Base-by-base conservation (phyloP, 2,888 invertebrate species). In the Thera obeliscata region DNA sequence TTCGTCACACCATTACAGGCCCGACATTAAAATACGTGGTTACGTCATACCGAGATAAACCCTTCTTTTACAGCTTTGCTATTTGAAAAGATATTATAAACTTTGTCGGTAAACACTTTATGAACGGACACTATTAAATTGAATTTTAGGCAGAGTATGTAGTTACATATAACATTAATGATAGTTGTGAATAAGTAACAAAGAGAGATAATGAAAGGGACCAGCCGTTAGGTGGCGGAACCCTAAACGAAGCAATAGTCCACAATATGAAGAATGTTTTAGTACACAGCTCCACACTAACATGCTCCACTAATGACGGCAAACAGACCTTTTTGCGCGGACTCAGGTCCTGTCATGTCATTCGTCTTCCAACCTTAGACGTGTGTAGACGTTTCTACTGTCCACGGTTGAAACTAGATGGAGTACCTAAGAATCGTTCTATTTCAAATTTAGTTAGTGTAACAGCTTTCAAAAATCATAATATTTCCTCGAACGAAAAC, bases 281-380 rank as follows among this genome's bases (percentile, higher is more conserved):
- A 78, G 80, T 54, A 61, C 48, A 66, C 61, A 64, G 56, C 54
- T 82, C 81, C 80, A 80, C 80, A 80, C 82, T 84, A 87, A 87
- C 81, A 85, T 86, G 82, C 83, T 80, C 73, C 82, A 81, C 90
- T 93, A 93, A 91, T 91, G 91, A 91, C 87, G 82, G 41, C 81
- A 79, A 73, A 82, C 78, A 78, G 83, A 88, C 88, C 88, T 93
- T 93, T 93, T 92, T 92, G 90, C 80, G 82, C 84, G 78, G 81
- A 81, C 80, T 80, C 77, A 83, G 43, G 52, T 52, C 52, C 33
- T 52, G 52, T 52, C 52, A 52, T 52, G 82, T 82, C 90, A 90
- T 93, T 91, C 93, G 89, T 93, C 93, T 92, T 90, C 80, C 76
- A 76, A 77, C 81, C 76, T 80, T 75, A 82, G 88, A 88, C 88